Percentiles rank a stretch among this genome's conserved stretches.
phyloP scores from a whole-genome alignment of 1,140 invertebrate genomes.

The Eubasilissa regina region DNA sequence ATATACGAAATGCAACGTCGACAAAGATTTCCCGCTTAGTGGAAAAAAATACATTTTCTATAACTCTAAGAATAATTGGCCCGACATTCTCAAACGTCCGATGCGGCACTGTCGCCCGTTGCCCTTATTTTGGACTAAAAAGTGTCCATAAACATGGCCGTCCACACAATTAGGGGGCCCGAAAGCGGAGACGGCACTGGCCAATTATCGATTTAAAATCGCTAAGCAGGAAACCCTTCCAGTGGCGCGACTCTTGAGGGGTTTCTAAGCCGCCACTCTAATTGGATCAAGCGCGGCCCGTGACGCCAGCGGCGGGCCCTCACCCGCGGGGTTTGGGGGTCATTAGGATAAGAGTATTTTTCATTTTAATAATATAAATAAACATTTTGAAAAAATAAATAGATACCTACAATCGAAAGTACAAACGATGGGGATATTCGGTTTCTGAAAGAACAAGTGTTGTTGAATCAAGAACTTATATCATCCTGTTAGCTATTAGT shows the following conservation, averaged over 20 bases:
- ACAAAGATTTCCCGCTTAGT: too few relatives aligned
- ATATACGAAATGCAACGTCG: too few relatives aligned
- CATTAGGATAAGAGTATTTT: constrained; percentile 21
- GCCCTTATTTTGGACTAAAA: background rate
- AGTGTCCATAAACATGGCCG: constrained; percentile 17
- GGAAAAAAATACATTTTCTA: too few relatives aligned
- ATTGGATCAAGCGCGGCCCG: constrained; percentile 53
- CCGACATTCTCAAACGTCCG: too few relatives aligned
- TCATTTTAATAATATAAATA: background rate
- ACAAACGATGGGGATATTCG: too few relatives aligned
- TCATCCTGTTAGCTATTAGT: too few relatives aligned
- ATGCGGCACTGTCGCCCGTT: background rate
- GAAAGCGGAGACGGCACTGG: constrained; percentile 44
- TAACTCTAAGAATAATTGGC: too few relatives aligned
- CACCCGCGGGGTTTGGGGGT: background rate
- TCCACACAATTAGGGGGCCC: constrained; percentile 51
- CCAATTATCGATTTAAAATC: constrained; percentile 60
- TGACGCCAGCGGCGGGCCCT: background rate
- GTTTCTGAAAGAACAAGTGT: too few relatives aligned
- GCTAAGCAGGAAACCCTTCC: constrained; percentile 56
- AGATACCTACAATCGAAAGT: too few relatives aligned
- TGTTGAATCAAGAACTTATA: background rate
- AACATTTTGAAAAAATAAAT: background rate
- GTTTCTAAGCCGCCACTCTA: constrained; percentile 55
- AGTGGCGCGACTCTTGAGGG: constrained; percentile 43